Base-by-base conservation (phyloP, 1,140 invertebrate species). In the Trachymyrmex cornetzi region DNA sequence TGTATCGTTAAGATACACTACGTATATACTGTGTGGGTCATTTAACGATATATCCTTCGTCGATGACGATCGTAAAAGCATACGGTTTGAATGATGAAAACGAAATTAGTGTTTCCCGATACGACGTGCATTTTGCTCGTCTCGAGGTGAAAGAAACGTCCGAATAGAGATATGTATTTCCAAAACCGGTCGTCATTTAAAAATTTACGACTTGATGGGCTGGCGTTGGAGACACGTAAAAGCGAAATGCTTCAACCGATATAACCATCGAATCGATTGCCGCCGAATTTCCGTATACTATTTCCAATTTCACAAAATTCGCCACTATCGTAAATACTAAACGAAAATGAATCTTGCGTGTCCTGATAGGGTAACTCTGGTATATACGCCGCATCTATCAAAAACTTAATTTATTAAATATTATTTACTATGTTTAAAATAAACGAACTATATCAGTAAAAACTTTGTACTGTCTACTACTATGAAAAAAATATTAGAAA, bases 271-370 rank as follows among this genome's bases (percentile, higher is more conserved):
- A 24, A 77, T 85, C 14, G 81, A 77, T 77, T 14, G 57, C 44
- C 57, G n/a, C 11, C 19, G 12, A 82, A 84, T 74, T 74, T 84
- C 38, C 55, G 50, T 84, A 27, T 57, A 69, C n/a, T 44, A 24
- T 82, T 82, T 74, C 61, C 74, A 34, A 61, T 84, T 84, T 61
- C 38, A 14, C 63, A 84, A 84, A 82, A 84, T 53, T 74, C 80
- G 24, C 9, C 38, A 74, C 16, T 5, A 61, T 74, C 80, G 24
- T 74, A 84, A 84, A 72, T 84, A n/a, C n/a, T n/a, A n/a, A n/a
- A n/a, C n/a, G n/a, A n/a, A 48, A 72, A 2, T 16, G 27, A 82
- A 48, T 48, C 16, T 57, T 7, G 53, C 6, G 19, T 16, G 14
- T 16, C 12, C 30, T 27, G 55, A n/a, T n/a, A n/a, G n/a, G n/a